phyloP scores from a whole-genome alignment of 2,888 invertebrate genomes.

The Nomada fucata region DNA sequence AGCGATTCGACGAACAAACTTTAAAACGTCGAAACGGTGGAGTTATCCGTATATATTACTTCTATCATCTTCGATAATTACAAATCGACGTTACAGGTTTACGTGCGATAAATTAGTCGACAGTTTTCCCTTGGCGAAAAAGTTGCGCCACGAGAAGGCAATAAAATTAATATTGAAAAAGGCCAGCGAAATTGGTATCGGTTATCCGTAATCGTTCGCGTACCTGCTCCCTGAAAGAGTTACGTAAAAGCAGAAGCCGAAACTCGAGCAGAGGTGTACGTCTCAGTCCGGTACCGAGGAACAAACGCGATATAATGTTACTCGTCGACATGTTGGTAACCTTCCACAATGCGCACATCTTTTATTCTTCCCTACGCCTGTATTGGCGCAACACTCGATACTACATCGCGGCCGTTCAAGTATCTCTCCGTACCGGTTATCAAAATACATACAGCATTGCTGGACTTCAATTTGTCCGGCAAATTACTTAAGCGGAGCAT shows the following conservation, averaged over 20 bases:
- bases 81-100: background rate
- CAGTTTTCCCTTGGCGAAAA: background rate
- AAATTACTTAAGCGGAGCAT: no score
- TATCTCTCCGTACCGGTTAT: no score
- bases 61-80: background rate
- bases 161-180: no score
- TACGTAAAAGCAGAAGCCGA: conserved; percentile 64
- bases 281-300: conserved; percentile 71
- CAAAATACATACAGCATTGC: no score
- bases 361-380: conserved; percentile 35
- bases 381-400: conserved; percentile 39
- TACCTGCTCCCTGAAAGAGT: conserved; percentile 36
- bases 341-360: conserved; percentile 62
- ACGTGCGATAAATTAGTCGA: no score
- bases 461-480: no score
- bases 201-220: conserved; percentile 11
- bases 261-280: conserved; percentile 68
- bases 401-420: no score
- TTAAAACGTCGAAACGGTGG: no score
- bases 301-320: conserved; percentile 72
- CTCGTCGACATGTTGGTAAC: conserved; percentile 55
- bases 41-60: no score
- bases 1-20: no score
- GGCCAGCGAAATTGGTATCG: background rate
- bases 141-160: no score